Percentiles rank a stretch among this genome's conserved stretches.
Conservation (phyloP, 2,797 vertebrate species). For the Lepilemur septentrionalis region DNA sequence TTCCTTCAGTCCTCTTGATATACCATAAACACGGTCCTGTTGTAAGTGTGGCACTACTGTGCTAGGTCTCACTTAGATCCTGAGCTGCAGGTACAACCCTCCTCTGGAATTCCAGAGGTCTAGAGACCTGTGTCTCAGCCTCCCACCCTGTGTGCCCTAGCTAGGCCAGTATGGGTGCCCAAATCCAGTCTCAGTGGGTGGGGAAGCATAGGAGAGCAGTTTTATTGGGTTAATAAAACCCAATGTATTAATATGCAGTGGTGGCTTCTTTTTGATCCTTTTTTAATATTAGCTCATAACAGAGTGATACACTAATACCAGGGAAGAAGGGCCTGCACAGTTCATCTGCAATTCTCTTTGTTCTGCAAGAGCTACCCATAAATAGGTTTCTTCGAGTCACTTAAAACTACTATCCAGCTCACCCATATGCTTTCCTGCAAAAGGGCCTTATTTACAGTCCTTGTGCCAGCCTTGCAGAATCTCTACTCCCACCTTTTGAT, state of each 20-base stretch:
- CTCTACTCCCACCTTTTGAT: not conserved
- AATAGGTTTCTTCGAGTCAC: not conserved
- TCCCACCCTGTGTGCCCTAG: not conserved
- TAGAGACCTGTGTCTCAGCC: not conserved
- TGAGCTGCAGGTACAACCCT: not conserved
- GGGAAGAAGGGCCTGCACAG: not conserved
- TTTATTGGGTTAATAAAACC: not conserved
- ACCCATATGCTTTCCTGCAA: not conserved
- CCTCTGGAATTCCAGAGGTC: not conserved
- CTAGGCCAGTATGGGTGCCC: not conserved
- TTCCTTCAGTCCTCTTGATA: not conserved
- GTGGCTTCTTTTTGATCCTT: not conserved
- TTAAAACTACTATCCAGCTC: not conserved
- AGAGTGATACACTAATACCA: not conserved
- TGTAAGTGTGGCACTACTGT: not conserved
- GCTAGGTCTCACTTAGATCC: not conserved
- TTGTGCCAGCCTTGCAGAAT: not conserved
- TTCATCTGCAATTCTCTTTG: not conserved
- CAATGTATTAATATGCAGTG: not conserved
- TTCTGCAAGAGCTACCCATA: not conserved
- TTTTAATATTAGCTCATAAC: not conserved
- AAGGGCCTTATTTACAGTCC: not conserved
- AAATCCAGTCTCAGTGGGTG: not conserved
- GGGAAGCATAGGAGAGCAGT: not conserved
- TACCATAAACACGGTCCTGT: not conserved